Percentiles rank a stretch among this genome's conserved stretches.
These are phyloP conservation scores for Haliclona indistincta DNA, from an alignment of 37 sponge, comb jelly and placozoan species.

Conservation along the genomic window DNA sequence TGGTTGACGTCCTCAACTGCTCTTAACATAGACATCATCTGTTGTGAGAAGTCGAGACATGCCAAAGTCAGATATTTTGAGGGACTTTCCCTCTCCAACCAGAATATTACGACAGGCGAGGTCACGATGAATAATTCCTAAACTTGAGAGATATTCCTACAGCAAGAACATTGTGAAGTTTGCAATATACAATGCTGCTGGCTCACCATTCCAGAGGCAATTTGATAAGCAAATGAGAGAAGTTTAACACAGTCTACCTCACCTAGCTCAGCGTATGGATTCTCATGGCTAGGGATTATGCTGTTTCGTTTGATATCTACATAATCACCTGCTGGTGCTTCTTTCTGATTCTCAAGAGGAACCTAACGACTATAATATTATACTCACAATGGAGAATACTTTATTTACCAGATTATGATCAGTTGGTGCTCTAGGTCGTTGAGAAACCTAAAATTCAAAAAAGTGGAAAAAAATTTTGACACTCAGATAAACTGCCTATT, in stretches of 20 bases:
- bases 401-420: too few relatives aligned
- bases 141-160: conserved; percentile 71
- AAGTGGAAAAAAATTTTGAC: too few relatives aligned
- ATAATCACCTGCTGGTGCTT: too few relatives aligned
- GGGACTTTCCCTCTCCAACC: conserved; percentile 59
- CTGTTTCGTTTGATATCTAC: too few relatives aligned
- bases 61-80: conserved; percentile 86
- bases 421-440: too few relatives aligned
- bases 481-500: too few relatives aligned
- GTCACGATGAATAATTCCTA: conserved; percentile 75
- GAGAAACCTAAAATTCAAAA: too few relatives aligned
- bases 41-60: conserved; percentile 46
- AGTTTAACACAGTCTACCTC: conserved; percentile 5
- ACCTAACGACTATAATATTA: too few relatives aligned
- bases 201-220: conserved; percentile 41
- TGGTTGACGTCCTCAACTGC: conserved; percentile 67
- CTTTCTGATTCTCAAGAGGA: too few relatives aligned
- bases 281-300: too few relatives aligned
- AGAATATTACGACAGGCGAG: conserved; percentile 79
- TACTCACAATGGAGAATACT: too few relatives aligned
- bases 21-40: conserved; percentile 73
- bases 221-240: conserved; percentile 16
- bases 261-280: conserved; percentile 10
- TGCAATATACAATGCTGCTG: too few relatives aligned
- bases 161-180: background rate